A percentile compares a stretch with the other conserved stretches of the same genome.
phyloP scores from a whole-genome alignment of 2,797 vertebrate species.

The Hirundo rustica region DNA sequence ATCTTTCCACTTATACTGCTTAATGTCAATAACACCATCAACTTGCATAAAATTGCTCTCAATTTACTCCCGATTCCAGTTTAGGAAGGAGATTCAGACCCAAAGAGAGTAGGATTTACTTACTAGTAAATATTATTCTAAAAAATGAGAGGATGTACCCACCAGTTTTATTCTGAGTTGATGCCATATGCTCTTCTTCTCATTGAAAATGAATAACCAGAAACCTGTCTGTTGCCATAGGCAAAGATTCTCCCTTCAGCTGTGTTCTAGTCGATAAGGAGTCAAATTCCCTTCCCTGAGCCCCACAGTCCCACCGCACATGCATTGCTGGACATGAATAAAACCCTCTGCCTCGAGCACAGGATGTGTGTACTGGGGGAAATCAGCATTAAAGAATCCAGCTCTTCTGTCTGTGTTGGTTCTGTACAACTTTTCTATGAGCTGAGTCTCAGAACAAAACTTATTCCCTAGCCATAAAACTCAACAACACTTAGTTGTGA shows the following conservation, averaged over 20 bases:
- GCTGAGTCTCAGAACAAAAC: background rate
- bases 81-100: background rate
- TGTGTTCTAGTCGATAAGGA: background rate
- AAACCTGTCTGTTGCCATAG: background rate
- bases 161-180: conserved; percentile 25
- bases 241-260: background rate
- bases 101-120: conserved; percentile 11
- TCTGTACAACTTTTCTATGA: background rate
- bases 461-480: background rate
- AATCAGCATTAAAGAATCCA: background rate
- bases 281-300: background rate
- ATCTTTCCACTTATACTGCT: background rate
- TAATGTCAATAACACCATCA: background rate
- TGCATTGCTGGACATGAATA: background rate
- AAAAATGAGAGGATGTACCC: conserved; percentile 8
- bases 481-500: background rate
- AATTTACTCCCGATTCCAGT: background rate
- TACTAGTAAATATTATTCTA: conserved; percentile 1
- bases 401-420: background rate
- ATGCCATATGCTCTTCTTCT: background rate
- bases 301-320: background rate
- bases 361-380: background rate
- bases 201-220: background rate
- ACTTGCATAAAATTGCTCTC: background rate
- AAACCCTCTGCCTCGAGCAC: background rate